phyloP scores from a whole-genome alignment of 1,140 invertebrate genomes.

The Drosophila nannoptera region DNA sequence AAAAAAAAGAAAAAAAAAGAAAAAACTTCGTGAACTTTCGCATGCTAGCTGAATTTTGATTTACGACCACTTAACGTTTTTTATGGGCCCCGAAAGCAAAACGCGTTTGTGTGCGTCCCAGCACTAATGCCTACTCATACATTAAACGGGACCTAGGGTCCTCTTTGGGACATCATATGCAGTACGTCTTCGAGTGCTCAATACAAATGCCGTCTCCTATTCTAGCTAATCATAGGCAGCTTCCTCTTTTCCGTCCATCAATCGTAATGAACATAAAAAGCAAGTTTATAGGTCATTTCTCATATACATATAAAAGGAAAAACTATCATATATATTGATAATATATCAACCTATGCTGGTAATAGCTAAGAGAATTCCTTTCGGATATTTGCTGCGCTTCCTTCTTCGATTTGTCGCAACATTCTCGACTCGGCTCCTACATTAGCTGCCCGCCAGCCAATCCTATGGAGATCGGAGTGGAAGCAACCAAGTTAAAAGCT shows the following conservation, averaged over 20 bases:
- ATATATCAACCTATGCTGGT: too few species aligned
- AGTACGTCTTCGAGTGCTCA: constrained; percentile 9
- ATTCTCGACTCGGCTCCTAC: too few species aligned
- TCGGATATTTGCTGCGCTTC: too few species aligned
- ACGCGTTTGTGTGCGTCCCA: constrained; percentile 34
- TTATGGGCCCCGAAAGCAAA: constrained; percentile 50
- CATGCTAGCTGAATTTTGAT: constrained; percentile 64
- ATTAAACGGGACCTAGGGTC: constrained; percentile 18
- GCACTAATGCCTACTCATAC: constrained; percentile 30
- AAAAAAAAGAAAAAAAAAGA: neutral
- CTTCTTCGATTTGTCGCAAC: too few species aligned
- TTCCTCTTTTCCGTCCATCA: too few species aligned
- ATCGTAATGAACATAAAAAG: too few species aligned
- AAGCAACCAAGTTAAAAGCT: neutral
- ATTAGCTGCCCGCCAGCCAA: neutral
- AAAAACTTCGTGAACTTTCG: constrained; percentile 56
- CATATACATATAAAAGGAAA: too few species aligned
- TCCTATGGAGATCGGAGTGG: neutral
- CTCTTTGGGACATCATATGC: neutral
- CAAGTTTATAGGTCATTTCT: too few species aligned
- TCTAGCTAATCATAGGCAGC: neutral
- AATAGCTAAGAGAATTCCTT: too few species aligned
- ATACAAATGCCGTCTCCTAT: constrained; percentile 8
- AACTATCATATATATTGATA: too few species aligned
- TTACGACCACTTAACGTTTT: constrained; percentile 73